Evolutionary conservation across 2,797 vertebrate genomes (phyloP).

Genomic region (Pantherophis alleghaniensis): DNA sequence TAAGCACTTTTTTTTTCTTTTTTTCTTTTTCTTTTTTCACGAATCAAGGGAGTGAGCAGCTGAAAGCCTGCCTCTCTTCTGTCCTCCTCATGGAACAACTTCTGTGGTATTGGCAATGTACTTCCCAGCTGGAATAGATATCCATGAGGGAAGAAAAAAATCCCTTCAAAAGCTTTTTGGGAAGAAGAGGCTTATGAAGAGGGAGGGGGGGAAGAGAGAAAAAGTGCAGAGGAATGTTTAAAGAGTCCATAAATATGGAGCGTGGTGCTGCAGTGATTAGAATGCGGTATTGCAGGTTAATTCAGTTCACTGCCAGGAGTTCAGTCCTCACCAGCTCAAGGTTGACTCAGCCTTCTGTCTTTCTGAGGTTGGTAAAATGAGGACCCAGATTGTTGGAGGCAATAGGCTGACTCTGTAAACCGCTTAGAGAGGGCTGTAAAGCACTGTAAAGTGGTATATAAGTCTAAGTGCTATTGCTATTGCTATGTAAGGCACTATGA

Average conservation of each 20-base stretch:
- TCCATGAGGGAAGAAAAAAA: not conserved
- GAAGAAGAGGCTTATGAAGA: constrained; percentile 48
- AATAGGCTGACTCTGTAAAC: not conserved
- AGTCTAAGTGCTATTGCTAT: not conserved
- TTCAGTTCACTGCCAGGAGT: not conserved
- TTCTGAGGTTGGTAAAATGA: not conserved
- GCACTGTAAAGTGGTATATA: not conserved
- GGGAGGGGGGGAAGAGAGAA: constrained; percentile 20
- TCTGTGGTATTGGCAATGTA: constrained; percentile 27
- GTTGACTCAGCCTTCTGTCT: not conserved
- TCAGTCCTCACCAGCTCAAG: not conserved
- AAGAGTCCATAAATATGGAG: constrained; percentile 56
- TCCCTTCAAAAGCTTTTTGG: constrained; percentile 62
- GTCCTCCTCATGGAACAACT: constrained; percentile 46
- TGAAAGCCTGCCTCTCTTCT: constrained; percentile 29
- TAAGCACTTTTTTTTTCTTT: not conserved
- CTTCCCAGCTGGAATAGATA: not conserved
- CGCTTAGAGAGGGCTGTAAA: no score
- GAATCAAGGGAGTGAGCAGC: constrained; percentile 46
- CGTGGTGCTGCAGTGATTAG: not conserved
- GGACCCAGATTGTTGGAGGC: not conserved
- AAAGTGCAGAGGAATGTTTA: constrained; percentile 49
- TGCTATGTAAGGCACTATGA: not conserved
- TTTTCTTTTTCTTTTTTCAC: no score
- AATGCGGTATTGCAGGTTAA: not conserved